Percentiles rank a stretch among this genome's conserved stretches.
phyloP scores from a whole-genome alignment of 2,113 vertebrate species.

The Leucopsar rothschildi region DNA sequence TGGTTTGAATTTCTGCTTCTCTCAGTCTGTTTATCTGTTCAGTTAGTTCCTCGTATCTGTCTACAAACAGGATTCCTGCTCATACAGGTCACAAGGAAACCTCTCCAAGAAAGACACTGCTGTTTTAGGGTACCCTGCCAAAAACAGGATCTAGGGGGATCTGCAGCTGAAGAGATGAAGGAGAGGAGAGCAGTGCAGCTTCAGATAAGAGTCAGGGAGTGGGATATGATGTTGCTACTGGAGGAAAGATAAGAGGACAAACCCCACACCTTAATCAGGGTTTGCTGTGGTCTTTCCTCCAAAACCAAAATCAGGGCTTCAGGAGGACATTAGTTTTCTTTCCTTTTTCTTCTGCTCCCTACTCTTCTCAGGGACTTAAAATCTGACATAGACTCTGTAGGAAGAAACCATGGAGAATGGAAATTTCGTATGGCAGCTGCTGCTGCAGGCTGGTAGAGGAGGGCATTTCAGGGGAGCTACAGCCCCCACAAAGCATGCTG shows the following conservation, averaged over 20 bases:
- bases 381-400: neutral
- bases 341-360: neutral
- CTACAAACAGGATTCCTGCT: neutral
- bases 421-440: neutral
- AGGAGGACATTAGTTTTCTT: neutral
- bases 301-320: neutral
- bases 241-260: neutral
- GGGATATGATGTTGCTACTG: neutral
- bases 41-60: neutral
- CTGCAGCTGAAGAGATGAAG: neutral
- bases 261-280: neutral
- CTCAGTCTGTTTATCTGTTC: neutral
- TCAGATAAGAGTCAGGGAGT: neutral
- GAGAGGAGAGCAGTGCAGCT: neutral
- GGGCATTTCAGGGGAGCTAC: neutral
- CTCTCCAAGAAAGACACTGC: neutral
- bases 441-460: neutral
- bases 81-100: neutral
- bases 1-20: neutral
- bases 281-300: neutral
- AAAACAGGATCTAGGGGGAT: accelerated
- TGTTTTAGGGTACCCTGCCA: neutral
- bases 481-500: neutral
- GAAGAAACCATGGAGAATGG: neutral
- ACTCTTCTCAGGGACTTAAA: neutral